Percentiles rank a stretch among this genome's conserved stretches.
Conservation (phyloP, 2,113 vertebrate genomes). For the Menura novaehollandiae region DNA sequence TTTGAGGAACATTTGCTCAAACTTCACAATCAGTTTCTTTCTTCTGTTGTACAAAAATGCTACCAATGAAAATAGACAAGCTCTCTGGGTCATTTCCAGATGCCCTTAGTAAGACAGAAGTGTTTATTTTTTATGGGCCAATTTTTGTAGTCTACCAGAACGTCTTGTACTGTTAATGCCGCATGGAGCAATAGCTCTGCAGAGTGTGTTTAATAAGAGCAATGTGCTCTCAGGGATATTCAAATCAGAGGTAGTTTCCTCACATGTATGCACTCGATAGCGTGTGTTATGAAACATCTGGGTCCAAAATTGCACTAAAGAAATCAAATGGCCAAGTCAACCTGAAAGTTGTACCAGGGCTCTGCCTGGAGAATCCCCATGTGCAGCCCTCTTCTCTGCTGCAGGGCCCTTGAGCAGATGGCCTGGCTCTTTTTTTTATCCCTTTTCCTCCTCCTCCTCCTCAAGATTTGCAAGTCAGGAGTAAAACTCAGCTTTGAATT, state of each 20-base stretch:
- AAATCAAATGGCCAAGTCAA: constrained; percentile 26
- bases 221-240: constrained; percentile 46
- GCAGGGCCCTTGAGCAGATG: constrained; percentile 37
- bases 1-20: constrained; percentile 19
- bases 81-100: constrained; percentile 49
- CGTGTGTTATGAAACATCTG: constrained; percentile 39
- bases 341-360: neutral
- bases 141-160: constrained; percentile 44
- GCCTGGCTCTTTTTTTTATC: neutral
- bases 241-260: constrained; percentile 31
- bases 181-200: constrained; percentile 43
- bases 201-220: constrained; percentile 50
- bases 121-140: constrained; percentile 56
- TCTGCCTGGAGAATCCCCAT: neutral
- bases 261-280: neutral
- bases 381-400: neutral
- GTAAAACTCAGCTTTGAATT: constrained; percentile 22
- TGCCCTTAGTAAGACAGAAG: constrained; percentile 48
- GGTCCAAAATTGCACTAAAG: neutral
- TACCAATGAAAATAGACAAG: constrained; percentile 37
- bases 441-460: neutral
- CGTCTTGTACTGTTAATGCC: constrained; percentile 29
- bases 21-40: constrained; percentile 7
- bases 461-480: constrained; percentile 36
- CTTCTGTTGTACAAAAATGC: neutral